Evolutionary conservation across 2,888 invertebrate species (phyloP).

Genomic region (Teinopalpus imperialis): DNA sequence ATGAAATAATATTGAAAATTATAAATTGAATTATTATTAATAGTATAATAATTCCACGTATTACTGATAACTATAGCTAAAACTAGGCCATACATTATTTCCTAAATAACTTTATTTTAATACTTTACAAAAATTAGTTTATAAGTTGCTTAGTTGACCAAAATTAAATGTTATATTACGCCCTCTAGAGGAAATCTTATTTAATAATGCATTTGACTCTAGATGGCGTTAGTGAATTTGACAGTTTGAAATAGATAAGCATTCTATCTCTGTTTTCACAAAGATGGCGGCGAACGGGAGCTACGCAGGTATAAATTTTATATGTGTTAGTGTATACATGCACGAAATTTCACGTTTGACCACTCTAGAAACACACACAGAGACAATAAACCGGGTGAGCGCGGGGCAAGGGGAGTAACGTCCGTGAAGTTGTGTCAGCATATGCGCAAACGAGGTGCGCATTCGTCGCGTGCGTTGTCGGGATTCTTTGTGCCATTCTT

Average conservation of each 20-base stretch:
- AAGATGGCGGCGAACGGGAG: slow-evolving; percentile 78
- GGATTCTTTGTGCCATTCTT: slow-evolving; percentile 99
- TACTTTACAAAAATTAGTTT: too few species aligned
- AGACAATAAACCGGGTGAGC: slow-evolving; percentile 61
- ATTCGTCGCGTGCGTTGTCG: slow-evolving; percentile 94
- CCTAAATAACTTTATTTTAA: too few species aligned
- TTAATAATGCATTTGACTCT: slow-evolving; percentile 14
- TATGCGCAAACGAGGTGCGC: slow-evolving; percentile 92
- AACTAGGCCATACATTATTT: too few species aligned
- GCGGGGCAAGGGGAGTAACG: slow-evolving; percentile 79
- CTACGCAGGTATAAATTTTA: slow-evolving; percentile 72
- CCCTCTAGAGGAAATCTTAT: slow-evolving; percentile 32
- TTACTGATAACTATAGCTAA: too few species aligned
- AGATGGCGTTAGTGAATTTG: slow-evolving; percentile 51
- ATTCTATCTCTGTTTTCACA: slow-evolving; percentile 57
- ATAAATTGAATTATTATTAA: too few species aligned
- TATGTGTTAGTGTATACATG: slow-evolving; percentile 69
- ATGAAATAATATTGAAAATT: too few species aligned
- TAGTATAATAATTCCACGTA: too few species aligned
- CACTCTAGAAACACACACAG: slow-evolving; percentile 73
- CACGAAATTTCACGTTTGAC: slow-evolving; percentile 81
- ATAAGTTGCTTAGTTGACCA: not conserved
- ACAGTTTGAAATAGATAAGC: slow-evolving; percentile 48
- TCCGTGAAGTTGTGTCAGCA: slow-evolving; percentile 86
- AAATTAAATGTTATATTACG: slow-evolving; percentile 19